These are phyloP conservation scores for Rhipidura dahli DNA, from an alignment of 2,113 vertebrate genomes.

Conservation along the genomic window DNA sequence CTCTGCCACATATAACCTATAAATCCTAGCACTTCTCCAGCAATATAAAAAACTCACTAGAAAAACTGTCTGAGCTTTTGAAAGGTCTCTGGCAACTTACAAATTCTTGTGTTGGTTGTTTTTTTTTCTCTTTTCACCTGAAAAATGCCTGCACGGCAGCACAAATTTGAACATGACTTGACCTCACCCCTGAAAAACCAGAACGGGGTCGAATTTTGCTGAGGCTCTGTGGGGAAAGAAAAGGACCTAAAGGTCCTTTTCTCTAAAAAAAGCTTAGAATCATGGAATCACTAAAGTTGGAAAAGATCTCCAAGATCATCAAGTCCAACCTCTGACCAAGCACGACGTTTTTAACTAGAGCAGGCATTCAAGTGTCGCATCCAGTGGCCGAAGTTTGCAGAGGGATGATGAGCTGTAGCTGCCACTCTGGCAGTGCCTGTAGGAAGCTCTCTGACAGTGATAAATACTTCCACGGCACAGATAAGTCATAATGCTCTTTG, in stretches of 20 bases:
- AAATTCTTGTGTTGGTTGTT: neutral
- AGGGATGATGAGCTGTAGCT: neutral
- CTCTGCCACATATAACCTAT: neutral
- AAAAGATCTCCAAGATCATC: neutral
- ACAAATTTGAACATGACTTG: neutral
- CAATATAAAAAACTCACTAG: neutral
- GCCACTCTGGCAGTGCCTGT: neutral
- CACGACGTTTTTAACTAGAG: fast-evolving
- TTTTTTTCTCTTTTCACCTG: neutral
- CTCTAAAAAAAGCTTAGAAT: neutral
- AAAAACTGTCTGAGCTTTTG: neutral
- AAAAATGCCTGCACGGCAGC: neutral
- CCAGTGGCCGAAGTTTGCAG: neutral
- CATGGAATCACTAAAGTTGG: neutral
- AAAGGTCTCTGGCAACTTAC: neutral
- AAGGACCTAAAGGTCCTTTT: fast-evolving
- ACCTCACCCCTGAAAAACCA: neutral
- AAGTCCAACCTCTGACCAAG: neutral
- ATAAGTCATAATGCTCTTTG: neutral
- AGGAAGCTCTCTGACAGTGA: neutral
- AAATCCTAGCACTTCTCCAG: neutral
- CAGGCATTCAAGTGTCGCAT: fast-evolving
- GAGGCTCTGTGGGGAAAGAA: neutral
- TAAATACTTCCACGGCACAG: fast-evolving
- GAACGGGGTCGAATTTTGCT: neutral